Percentiles rank a stretch among this genome's conserved stretches.
Evolutionary conservation across 2,888 invertebrate species (phyloP).

Genomic region (Lissocephala sabroskyi): DNA sequence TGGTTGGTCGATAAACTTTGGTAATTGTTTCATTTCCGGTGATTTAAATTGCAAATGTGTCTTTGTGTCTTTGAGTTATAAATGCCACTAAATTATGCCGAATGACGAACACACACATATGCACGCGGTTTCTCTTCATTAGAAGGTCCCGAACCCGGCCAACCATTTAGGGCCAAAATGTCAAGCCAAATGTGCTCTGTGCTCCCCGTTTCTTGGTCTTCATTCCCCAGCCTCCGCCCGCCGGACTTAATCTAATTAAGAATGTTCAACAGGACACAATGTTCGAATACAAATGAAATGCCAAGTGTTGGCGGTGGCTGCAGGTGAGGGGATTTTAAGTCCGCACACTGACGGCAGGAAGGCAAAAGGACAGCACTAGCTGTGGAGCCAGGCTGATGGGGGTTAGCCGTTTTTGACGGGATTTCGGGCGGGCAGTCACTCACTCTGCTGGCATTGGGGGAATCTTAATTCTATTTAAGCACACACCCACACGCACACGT

Average conservation of each 20-base stretch:
- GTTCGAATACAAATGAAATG: slow-evolving; percentile 68
- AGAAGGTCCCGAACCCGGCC: slow-evolving; percentile 13
- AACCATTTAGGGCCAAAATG: no score
- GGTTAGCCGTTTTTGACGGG: no score
- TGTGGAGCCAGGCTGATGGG: neutral
- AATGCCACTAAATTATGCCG: slow-evolving; percentile 51
- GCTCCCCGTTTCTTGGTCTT: no score
- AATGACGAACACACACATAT: slow-evolving; percentile 22
- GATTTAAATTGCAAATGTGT: slow-evolving; percentile 70
- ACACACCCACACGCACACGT: slow-evolving; percentile 23
- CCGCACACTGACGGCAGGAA: slow-evolving; percentile 9
- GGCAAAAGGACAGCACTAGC: slow-evolving; percentile 2
- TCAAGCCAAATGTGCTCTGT: no score
- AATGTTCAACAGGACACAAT: slow-evolving; percentile 69
- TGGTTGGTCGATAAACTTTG: slow-evolving; percentile 26
- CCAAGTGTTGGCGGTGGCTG: slow-evolving; percentile 5
- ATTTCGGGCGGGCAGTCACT: no score
- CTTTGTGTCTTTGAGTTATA: slow-evolving; percentile 38
- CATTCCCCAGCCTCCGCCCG: no score
- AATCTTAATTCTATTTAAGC: slow-evolving; percentile 63
- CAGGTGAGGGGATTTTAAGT: neutral
- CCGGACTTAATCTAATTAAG: slow-evolving; percentile 71
- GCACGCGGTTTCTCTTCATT: slow-evolving; percentile 14
- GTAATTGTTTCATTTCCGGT: slow-evolving; percentile 69
- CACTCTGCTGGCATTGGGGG: slow-evolving; percentile 39